Evolutionary conservation across 2,888 invertebrate genomes (phyloP).

Genomic region (Hartigia nigra): DNA sequence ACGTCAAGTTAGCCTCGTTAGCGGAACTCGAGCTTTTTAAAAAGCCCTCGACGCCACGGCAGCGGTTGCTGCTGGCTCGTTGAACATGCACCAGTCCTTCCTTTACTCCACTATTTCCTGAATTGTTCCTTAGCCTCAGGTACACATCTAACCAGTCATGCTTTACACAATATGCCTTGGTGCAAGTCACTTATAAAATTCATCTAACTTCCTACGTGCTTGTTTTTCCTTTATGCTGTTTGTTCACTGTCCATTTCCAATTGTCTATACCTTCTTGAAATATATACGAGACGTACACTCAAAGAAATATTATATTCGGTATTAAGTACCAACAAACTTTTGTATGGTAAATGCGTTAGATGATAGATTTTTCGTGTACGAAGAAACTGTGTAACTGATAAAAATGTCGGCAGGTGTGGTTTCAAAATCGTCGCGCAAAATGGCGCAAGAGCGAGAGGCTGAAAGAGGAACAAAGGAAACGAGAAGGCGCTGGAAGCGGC

Average conservation of each 20-base stretch:
- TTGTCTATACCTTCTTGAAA: not conserved
- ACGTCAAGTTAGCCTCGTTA: constrained; percentile 66
- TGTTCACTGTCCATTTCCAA: not conserved
- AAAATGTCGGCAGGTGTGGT: constrained; percentile 80
- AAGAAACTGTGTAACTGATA: not conserved
- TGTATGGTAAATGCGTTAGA: not conserved
- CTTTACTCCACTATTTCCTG: constrained; percentile 23
- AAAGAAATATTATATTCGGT: not conserved
- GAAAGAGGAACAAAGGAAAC: constrained; percentile 89
- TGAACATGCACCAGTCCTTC: constrained; percentile 57
- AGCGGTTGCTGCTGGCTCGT: constrained; percentile 60
- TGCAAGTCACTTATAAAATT: not conserved
- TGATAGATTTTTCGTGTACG: not conserved
- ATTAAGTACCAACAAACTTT: not conserved
- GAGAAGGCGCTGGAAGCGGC: constrained; percentile 77
- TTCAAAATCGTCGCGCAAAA: constrained; percentile 91
- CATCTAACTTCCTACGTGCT: not conserved
- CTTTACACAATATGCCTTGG: not conserved
- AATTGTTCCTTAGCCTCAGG: not conserved
- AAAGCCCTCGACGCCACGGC: constrained; percentile 47
- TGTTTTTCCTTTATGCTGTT: not conserved
- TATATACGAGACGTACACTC: no score
- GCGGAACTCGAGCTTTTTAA: constrained; percentile 53
- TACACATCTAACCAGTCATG: not conserved
- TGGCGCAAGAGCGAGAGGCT: constrained; percentile 93